phyloP scores from a whole-genome alignment of 2,797 vertebrate species.

The Leuciscus waleckii region DNA sequence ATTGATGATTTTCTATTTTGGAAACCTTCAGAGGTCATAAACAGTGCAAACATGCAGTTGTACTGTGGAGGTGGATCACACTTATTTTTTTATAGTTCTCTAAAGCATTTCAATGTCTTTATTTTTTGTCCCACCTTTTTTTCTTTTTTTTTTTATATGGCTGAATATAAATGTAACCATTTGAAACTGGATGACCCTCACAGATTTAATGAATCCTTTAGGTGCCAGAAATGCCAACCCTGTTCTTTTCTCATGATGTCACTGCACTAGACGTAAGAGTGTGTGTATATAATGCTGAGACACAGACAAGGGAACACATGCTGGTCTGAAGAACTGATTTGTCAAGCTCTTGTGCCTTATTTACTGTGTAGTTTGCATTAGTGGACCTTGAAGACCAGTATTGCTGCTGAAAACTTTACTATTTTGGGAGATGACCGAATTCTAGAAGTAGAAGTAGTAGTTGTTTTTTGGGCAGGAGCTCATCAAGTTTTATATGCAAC shows the following conservation, averaged over 20 bases:
- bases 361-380: constrained; percentile 67
- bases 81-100: not conserved
- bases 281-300: not conserved
- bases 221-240: not conserved
- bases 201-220: not conserved
- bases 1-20: not conserved
- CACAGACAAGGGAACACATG: not conserved
- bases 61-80: not conserved
- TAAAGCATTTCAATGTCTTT: not conserved
- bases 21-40: not conserved
- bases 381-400: constrained; percentile 2
- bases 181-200: not conserved
- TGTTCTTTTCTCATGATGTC: not conserved
- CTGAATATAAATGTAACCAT: constrained; percentile 9
- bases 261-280: not conserved
- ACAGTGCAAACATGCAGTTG: not conserved
- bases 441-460: constrained; percentile 53
- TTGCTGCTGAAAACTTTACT: constrained; percentile 22
- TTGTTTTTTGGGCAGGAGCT: constrained; percentile 52
- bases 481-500: constrained; percentile 69
- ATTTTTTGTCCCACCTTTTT: not conserved
- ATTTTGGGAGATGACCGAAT: constrained; percentile 47
- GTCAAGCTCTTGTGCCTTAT: constrained; percentile 73
- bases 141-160: not conserved
- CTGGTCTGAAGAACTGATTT: constrained; percentile 21